Evolutionary conservation across 1,140 invertebrate species (phyloP), one percentile per base, ranked within the genome.

Genomic region (Cydia splendana): DNA sequence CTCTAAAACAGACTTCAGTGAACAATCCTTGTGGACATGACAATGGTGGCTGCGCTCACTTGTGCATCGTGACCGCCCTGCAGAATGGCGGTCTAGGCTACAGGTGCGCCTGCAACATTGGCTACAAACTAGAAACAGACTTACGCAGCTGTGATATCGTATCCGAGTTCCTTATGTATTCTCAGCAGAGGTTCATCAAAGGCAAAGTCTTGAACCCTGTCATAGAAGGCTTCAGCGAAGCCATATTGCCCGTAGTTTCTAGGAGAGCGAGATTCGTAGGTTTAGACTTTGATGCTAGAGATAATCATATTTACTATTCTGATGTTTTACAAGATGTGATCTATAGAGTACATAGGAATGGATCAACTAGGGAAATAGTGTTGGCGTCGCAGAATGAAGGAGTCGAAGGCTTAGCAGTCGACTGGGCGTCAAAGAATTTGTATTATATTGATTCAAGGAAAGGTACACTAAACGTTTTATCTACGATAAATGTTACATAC

Each of bases 371-470:
- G 9, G 98, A 99, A 90, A 98, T 98, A 74, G 98, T 99, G 0
- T 87, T 99, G 20, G 98, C 98, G 10, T 98, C 98, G 18, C 98
- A 99, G 88, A 99, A 99, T 85, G 98, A 99, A 93, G 98, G 98
- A 0, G 98, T 99, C 0, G 98, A 99, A 94, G 98, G 98, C 4
- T 94, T 99, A 51, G 98, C 98, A 1, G 97, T 99, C 0, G 99
- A 99, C 88, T 99, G 98, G 99, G 97, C 97, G 0, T 97, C 98
- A 0, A 98, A 99, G 87, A 99, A 99, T 89, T 94, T 99, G 0
- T 99, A 99, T 91, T 99, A 99, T 91, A 99, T 99, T 69, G 98
- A 99, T 87, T 99, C 98, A 9, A 95, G 98, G 10, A 98, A 98
- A 93, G 98, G 98, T 80, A 99, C 98, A 0, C 91, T 99, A 0